Conservation (phyloP, 2,797 vertebrate species). For the Alectoris magna region DNA sequence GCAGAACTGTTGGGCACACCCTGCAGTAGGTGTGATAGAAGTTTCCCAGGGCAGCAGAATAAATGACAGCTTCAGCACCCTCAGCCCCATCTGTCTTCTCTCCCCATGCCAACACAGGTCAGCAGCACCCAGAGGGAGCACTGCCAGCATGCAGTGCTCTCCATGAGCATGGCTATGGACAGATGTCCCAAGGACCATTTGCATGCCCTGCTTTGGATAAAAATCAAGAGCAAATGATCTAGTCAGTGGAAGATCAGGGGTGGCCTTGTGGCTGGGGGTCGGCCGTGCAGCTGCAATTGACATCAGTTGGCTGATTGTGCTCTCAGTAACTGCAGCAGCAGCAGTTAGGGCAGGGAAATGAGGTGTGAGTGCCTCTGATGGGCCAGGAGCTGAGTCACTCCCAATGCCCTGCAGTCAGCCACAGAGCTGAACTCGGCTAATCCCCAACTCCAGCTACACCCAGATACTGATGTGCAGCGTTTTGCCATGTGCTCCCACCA, state of each 20-base stretch:
- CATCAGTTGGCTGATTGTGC: not conserved
- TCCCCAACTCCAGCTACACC: conserved; percentile 45
- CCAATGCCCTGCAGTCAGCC: not conserved
- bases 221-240: not conserved
- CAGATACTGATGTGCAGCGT: not conserved
- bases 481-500: not conserved
- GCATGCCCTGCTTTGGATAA: not conserved
- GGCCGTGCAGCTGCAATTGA: not conserved
- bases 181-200: not conserved
- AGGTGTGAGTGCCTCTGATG: no score
- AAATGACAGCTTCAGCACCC: not conserved
- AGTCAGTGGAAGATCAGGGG: not conserved
- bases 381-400: no score
- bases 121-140: not conserved
- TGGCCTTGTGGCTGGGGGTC: not conserved
- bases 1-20: not conserved
- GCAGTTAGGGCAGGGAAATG: not conserved
- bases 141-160: not conserved
- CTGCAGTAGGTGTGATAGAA: not conserved
- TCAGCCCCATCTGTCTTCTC: not conserved
- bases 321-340: not conserved
- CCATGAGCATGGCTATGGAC: not conserved
- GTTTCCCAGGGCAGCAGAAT: not conserved
- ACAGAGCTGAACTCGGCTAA: conserved; percentile 42
- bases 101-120: not conserved